These are phyloP conservation scores for Galendromus occidentalis DNA, from an alignment of 1,140 invertebrate species.

Conservation along the genomic window DNA sequence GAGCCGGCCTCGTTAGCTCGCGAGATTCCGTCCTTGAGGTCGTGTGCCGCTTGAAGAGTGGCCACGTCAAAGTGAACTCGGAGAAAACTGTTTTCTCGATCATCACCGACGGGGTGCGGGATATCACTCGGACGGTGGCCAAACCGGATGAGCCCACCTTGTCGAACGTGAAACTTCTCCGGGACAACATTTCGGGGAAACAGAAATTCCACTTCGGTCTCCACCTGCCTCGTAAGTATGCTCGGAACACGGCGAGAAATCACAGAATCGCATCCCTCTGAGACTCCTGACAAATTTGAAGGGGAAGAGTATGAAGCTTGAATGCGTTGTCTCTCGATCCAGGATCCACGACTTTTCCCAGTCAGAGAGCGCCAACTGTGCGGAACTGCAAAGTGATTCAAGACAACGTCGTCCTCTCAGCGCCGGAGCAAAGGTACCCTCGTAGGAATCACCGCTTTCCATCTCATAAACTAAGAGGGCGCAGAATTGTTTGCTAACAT, in stretches of 20 bases:
- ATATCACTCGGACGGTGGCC: background rate
- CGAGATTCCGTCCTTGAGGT: background rate
- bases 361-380: background rate
- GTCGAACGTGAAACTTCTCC: background rate
- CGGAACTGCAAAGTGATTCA: background rate
- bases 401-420: constrained; percentile 4
- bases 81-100: constrained; percentile 2
- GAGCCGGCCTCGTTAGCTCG: background rate
- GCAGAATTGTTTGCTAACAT: no score
- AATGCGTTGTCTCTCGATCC: no score
- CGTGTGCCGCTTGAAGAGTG: background rate
- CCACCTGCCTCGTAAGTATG: background rate
- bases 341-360: background rate
- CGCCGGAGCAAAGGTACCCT: constrained; percentile 5
- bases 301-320: no score
- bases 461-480: no score
- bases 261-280: background rate
- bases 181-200: background rate
- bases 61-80: background rate
- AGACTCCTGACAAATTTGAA: no score
- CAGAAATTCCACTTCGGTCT: background rate
- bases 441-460: no score
- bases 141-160: background rate
- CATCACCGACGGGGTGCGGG: background rate
- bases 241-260: background rate